Conservation (phyloP, 2,888 invertebrate species). For the Coelopa pilipes region DNA sequence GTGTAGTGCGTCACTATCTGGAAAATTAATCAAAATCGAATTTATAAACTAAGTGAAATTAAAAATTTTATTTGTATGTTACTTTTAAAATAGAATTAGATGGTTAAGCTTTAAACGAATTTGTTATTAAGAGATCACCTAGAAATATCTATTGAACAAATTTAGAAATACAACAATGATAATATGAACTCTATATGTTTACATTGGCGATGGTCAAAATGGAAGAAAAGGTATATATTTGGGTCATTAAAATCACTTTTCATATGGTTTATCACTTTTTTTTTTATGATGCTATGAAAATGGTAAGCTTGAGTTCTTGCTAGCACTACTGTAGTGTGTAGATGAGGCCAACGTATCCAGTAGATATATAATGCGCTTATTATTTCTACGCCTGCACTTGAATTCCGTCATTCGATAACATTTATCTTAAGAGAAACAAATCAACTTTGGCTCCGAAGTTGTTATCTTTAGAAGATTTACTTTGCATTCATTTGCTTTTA, state of each 20-base stretch:
- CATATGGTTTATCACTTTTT: background rate
- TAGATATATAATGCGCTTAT: too few species aligned
- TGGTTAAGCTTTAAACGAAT: conserved; percentile 3
- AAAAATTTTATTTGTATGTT: conserved; percentile 4
- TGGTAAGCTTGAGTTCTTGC: too few species aligned
- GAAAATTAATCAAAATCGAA: background rate
- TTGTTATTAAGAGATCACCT: background rate
- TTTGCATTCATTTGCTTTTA: conserved; percentile 34
- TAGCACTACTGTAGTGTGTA: too few species aligned
- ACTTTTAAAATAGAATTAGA: conserved; percentile 6
- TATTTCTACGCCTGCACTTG: too few species aligned
- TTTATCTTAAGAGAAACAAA: background rate
- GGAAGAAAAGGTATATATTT: background rate
- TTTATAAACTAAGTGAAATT: background rate
- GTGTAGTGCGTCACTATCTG: background rate
- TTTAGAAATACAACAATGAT: background rate
- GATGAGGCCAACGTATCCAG: too few species aligned
- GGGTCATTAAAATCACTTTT: background rate
- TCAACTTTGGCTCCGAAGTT: conserved; percentile 15
- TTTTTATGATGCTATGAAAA: background rate
- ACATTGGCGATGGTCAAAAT: too few species aligned
- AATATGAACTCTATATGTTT: background rate
- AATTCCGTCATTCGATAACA: background rate
- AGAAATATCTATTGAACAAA: background rate
- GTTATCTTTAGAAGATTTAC: conserved; percentile 47